Evolutionary conservation across 2,888 invertebrate genomes (phyloP).

Genomic region (Diaphora mendica): DNA sequence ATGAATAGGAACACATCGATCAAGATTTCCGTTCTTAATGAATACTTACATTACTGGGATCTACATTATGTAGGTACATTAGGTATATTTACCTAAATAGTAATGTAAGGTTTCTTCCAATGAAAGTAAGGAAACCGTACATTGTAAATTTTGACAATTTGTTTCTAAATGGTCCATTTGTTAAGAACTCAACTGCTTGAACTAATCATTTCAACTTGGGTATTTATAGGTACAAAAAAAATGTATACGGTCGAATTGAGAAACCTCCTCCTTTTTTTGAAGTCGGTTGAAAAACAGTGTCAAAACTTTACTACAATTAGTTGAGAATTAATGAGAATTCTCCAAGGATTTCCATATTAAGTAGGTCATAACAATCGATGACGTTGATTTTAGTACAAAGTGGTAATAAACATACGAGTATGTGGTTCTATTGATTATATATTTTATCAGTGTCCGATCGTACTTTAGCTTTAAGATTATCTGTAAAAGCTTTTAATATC

Average conservation of each 20-base stretch:
- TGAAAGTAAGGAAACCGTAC: background rate
- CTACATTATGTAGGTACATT: background rate
- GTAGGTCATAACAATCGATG: background rate
- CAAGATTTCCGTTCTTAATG: background rate
- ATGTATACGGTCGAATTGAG: too few species aligned
- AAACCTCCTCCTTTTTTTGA: too few species aligned
- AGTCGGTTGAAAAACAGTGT: too few species aligned
- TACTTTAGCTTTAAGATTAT: background rate
- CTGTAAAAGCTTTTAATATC: conserved; percentile 3
- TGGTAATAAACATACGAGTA: background rate
- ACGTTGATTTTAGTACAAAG: too few species aligned
- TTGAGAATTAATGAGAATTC: background rate
- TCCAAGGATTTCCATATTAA: background rate
- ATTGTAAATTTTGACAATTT: background rate
- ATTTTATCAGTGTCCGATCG: background rate
- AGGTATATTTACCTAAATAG: background rate
- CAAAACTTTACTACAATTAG: too few species aligned
- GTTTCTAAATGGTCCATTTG: too few species aligned
- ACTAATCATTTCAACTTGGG: too few species aligned
- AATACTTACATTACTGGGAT: background rate
- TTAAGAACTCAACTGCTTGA: too few species aligned
- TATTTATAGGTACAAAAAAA: too few species aligned
- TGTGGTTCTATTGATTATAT: background rate
- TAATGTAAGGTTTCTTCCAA: background rate
- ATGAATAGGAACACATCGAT: background rate